Evolutionary conservation across 2,113 vertebrate genomes (phyloP), one percentile per base, ranked within the genome.

Genomic region (Ornithorhynchus anatinus): DNA sequence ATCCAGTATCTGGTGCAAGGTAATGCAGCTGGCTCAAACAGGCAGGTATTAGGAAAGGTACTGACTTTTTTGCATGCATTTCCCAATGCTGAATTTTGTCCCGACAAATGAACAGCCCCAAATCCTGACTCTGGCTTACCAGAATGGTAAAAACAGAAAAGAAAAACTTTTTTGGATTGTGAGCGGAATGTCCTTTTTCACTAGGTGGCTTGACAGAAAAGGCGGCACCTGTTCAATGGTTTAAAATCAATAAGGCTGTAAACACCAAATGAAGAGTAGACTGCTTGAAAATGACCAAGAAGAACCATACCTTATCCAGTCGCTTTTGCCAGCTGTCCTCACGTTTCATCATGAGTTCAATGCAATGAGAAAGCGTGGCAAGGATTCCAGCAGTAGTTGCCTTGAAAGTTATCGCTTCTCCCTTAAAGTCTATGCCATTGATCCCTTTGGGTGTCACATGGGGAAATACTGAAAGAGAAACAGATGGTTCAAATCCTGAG

Each of bases 371-470:
- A 36, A 99, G 91, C 1, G 97, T 99, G 40, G 98, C 96, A 69
- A 99, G 94, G 69, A 99, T 99, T 59, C 98, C 98, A 54, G 97
- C 98, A 59, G 98, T 99, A 42, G 98, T 99, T 84, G 97, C 97
- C 89, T 99, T 99, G 86, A 99, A 99, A 66, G 98, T 99, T 91
- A 99, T 99, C 57, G 98, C 98, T 90, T 99, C 98, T 5, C 98
- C 98, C 92, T 99, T 99, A 83, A 99, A 99, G 89, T 99, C 97
- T 84, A 99, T 97, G 42, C 97, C 97, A 79, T 96, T 97, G 75
- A 96, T 94, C 69, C 92, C 94, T 94, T 96, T 98, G 20, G 95
- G 94, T 79, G 92, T 94, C 72, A 94, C 93, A 60, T 95, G 88
- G 2, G 95, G 85, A 86, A 96, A 98, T 74, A 98, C 97, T 98